phyloP scores from a whole-genome alignment of 2,113 vertebrate species.

The Pteronura brasiliensis region DNA sequence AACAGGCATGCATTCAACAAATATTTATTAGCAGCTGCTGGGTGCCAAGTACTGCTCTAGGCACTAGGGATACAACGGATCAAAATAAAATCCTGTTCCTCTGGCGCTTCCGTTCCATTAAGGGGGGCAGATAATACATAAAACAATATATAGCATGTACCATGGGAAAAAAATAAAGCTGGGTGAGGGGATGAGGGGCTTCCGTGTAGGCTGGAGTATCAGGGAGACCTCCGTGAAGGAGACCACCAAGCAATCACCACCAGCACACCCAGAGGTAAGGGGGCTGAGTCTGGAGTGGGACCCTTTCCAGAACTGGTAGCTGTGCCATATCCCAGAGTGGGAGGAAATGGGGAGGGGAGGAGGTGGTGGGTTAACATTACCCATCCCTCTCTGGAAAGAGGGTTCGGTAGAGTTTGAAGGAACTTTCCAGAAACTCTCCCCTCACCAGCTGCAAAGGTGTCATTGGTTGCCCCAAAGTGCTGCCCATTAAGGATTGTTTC shows the following conservation, averaged over 20 bases:
- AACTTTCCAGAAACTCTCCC: background rate
- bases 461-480: background rate
- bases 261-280: background rate
- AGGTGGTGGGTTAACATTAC: background rate
- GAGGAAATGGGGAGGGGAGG: background rate
- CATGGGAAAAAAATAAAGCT: background rate
- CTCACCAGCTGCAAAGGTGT: background rate
- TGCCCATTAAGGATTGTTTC: background rate
- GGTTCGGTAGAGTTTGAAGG: background rate
- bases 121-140: background rate
- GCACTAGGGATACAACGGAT: background rate
- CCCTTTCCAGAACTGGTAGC: rapidly evolving
- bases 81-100: background rate
- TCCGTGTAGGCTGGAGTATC: background rate
- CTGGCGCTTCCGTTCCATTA: background rate
- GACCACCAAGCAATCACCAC: background rate
- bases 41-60: background rate
- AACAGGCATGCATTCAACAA: background rate
- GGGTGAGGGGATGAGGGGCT: background rate
- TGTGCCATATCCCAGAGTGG: background rate
- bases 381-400: background rate
- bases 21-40: background rate
- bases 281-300: background rate
- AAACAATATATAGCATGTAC: background rate
- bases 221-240: background rate